Percentiles rank a stretch among this genome's conserved stretches.
Evolutionary conservation across 2,888 invertebrate genomes (phyloP).

Genomic region (Bruchidius siliquastri): DNA sequence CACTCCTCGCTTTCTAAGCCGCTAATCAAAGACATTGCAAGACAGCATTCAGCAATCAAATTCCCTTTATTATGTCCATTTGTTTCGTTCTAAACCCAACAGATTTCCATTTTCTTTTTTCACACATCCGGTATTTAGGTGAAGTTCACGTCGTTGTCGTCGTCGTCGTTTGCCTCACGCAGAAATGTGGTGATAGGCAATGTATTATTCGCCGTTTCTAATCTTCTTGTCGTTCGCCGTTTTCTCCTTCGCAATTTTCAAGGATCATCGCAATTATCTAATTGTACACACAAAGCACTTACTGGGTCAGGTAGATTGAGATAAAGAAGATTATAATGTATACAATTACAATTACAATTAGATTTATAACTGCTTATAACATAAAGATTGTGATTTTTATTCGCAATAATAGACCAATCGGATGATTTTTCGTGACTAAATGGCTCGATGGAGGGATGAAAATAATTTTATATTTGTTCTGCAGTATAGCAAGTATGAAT

Average conservation of each 20-base stretch:
- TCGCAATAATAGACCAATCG: no score
- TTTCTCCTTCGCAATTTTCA: not conserved
- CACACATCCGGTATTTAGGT: not conserved
- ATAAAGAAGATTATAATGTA: no score
- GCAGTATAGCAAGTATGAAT: no score
- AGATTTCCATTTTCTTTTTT: not conserved
- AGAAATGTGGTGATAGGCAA: not conserved
- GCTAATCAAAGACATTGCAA: not conserved
- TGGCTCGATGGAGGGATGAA: no score
- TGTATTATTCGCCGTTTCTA: not conserved
- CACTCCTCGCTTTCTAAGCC: not conserved
- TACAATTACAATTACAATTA: no score
- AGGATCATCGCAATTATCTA: not conserved
- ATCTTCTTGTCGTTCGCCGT: not conserved
- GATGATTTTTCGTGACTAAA: no score
- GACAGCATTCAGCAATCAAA: not conserved
- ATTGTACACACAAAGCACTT: not conserved
- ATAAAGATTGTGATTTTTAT: no score
- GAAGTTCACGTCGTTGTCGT: not conserved
- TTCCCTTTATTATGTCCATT: not conserved
- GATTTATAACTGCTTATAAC: no score
- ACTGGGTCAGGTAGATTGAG: no score
- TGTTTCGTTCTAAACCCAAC: not conserved
- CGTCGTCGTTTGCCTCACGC: not conserved
- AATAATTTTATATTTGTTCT: no score